Evolutionary conservation across 2,888 invertebrate species (phyloP), one percentile per base, ranked within the genome.

Genomic region (Mechanitis mazaeus): DNA sequence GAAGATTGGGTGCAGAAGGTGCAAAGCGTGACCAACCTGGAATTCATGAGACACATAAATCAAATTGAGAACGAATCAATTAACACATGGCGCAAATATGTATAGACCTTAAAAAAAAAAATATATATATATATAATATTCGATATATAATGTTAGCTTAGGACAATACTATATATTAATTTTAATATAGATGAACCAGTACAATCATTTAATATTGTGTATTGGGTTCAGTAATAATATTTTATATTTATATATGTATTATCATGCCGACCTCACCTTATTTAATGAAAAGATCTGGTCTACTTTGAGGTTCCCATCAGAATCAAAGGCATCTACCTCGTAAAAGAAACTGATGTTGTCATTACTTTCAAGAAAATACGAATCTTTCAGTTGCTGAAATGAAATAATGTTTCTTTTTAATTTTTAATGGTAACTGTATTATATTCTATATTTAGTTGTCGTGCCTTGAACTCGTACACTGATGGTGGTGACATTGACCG

Each of bases 321-420:
- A 87, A 59, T 94, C 94, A 5, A 98, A 68, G 0, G 97, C 96
- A 3, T 93, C 94, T 7, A 93, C 91, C 87, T 99, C 99, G 77
- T 95, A 98, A 85, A 99, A 99, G 76, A 93, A 95, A 56, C 96
- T 91, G 53, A 99, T 94, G 83, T 97, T 98, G 78, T 98, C 96
- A 33, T 94, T 95, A 74, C 98, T 98, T 57, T 96, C 95, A 68
- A 98, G 75, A 78, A 99, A 99, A 82, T 98, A 98, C 9, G 85
- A 87, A 71, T 96, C 95, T 74, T 91, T 92, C 57, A 77, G 59
- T 67, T 84, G 84, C 90, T 90, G 79, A 5, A 79, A 84, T 84
- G 53, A 79, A 45, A 35, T 20, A 20, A 20, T 20, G 20, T 20
- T 20, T 20, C 20, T 20, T 20, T 20, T 20, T 20, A 20, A 20